Evolutionary conservation across 2,888 invertebrate genomes (phyloP), one percentile per base, ranked within the genome.

Genomic region (Heliconius ethilla): DNA sequence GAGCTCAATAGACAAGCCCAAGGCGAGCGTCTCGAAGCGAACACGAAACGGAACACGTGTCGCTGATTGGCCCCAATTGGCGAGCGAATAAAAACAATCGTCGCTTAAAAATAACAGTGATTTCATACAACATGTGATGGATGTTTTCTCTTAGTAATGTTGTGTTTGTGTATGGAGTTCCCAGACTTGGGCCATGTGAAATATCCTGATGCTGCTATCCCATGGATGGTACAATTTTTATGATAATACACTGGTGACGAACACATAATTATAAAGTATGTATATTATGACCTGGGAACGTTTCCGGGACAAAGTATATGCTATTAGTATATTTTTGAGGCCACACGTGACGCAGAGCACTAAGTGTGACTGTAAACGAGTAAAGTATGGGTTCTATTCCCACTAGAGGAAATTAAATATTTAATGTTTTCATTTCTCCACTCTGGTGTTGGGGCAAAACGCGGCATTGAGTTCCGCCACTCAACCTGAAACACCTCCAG

Each of bases 71-170:
- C 93, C 94, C 88, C 94, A 94, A 94, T 94, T 94, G 94, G 93
- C 93, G 92, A 90, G 87, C 93, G 91, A 94, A 94, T 94, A 94
- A 94, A 94, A 94, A 94, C 94, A 94, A 94, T 93, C 93, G 90
- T 91, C 91, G 92, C 92, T 92, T 91, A 93, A 94, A 94, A 94
- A 94, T 94, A 94, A 90, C 93, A 92, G 94, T 94, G 94, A 94
- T 94, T 94, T 94, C 94, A 94, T 94, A 89, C 84, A 93, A 91
- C 93, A 94, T 93, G 92, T 94, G 94, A 92, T 88, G 89, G 84
- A 88, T 90, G 90, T 91, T 91, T 90, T 90, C 90, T 90, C 88
- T 90, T 83, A 86, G 88, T 84, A 87, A 87, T 89, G 86, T 87
- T 87, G 86, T 40, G 40, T 40, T 86, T 51, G 51, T 51, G 86